Evolutionary conservation across 2,888 invertebrate genomes (phyloP), one percentile per base, ranked within the genome.

Genomic region (Xanthorhoe designata): DNA sequence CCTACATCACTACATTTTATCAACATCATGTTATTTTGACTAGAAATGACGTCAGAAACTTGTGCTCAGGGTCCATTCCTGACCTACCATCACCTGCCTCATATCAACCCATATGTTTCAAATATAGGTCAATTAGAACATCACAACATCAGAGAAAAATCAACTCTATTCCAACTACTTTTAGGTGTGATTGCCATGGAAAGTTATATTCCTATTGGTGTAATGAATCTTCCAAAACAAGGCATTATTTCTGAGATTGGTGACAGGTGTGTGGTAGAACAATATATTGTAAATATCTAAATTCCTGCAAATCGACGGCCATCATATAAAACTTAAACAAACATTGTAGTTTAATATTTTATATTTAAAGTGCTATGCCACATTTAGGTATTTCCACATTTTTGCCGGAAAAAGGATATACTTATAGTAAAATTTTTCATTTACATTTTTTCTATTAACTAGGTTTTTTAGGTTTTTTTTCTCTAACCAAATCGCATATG

Each of bases 61-160:
- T 84, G 19, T 42, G 32, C 45, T 64, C 42, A 51, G 55, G 17
- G 17, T 50, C 38, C 86, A 88, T 87, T 82, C 84, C 85, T 87
- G 83, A 85, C 87, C 87, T 88, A 88, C 84, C 78, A 83, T 88
- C 92, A 92, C 89, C 91, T 92, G 92, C 87, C 79, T 78, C 70
- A 72, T 66, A 68, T 79, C 81, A 79, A 86, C 85, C 89, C 86
- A 88, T 89, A 89, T 90, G 87, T 79, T 89, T 85, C 88, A 81
- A 82, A 91, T 90, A 84, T 90, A 84, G 89, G 88, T 89, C 88
- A 90, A 82, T 89, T 89, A 87, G 76, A 82, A 74, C 24, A 54
- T 4, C 15, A 2, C 35, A 18, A 47, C 3, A 13, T 15, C 45
- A 55, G 0, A 18, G 29, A 38, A 53, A 7, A 47, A 38, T 24